Conservation (phyloP, 2,888 invertebrate genomes). For the Dyspetes luteomarginatus region DNA sequence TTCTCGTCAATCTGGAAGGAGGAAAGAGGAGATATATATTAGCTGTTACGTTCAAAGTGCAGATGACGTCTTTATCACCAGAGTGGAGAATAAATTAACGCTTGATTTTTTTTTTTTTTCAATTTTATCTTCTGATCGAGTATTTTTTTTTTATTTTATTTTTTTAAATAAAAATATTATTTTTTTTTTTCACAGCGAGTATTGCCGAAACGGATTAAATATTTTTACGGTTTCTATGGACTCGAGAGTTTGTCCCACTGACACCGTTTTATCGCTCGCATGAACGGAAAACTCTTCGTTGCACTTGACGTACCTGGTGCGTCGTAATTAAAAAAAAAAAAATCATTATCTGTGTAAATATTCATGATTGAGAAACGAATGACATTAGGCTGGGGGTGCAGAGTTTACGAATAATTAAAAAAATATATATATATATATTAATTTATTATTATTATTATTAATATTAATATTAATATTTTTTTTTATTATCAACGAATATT, state of each 20-base stretch:
- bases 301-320: slow-evolving; percentile 33
- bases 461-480: not conserved
- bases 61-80: slow-evolving; percentile 13
- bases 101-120: not conserved
- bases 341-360: not conserved
- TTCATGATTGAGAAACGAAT: not conserved
- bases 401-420: no score
- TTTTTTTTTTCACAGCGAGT: not conserved
- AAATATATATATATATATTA: no score
- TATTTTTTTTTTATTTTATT: not conserved
- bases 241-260: slow-evolving; percentile 53
- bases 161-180: not conserved
- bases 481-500: not conserved
- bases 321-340: no score
- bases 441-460: no score
- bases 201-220: slow-evolving; percentile 45
- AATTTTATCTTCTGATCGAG: not conserved
- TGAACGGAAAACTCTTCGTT: slow-evolving; percentile 35
- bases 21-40: slow-evolving; percentile 7
- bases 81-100: not conserved
- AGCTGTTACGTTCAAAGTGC: slow-evolving; percentile 40
- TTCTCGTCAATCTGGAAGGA: not conserved
- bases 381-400: no score
- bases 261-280: slow-evolving; percentile 56
- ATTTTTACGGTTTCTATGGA: slow-evolving; percentile 59